Conservation (phyloP, 53 echinoderm and acorn worm genomes). For the Temnopleurus reevesii region DNA sequence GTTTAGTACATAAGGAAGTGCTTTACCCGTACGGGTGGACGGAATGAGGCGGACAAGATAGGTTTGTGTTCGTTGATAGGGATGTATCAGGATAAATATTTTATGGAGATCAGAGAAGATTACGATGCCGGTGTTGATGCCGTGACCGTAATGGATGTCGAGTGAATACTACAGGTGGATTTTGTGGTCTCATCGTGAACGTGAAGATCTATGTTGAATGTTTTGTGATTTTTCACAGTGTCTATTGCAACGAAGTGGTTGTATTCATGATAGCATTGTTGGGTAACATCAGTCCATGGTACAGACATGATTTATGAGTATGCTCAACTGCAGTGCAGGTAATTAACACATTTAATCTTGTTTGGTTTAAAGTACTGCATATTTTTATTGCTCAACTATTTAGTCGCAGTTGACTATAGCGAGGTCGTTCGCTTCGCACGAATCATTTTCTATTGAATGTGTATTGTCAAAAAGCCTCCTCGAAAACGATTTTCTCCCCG, state of each 20-base stretch:
- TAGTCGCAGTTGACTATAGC: conserved; percentile 29
- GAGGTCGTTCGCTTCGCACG: conserved; percentile 51
- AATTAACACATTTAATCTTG: conserved; percentile 25
- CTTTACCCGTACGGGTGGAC: neutral
- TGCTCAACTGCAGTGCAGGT: too few species aligned
- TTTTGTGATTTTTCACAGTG: neutral
- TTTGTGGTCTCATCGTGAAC: neutral
- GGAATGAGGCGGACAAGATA: neutral
- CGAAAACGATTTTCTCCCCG: neutral
- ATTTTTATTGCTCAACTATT: conserved; percentile 9
- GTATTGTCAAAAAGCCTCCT: conserved; percentile 30
- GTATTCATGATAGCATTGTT: neutral
- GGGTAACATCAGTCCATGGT: too few species aligned
- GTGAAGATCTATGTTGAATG: too few species aligned
- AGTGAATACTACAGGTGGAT: neutral
- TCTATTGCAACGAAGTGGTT: neutral
- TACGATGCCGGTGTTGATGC: conserved; percentile 15
- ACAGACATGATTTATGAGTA: neutral
- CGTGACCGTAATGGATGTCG: neutral
- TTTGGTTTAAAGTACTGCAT: conserved; percentile 6
- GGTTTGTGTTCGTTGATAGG: neutral
- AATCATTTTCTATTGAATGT: conserved; percentile 48
- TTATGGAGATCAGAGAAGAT: neutral
- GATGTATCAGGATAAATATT: conserved; percentile 6
- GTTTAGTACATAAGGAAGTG: conserved; percentile 36